Conservation (phyloP, 2,888 invertebrate genomes). For the Tipula lateralis region DNA sequence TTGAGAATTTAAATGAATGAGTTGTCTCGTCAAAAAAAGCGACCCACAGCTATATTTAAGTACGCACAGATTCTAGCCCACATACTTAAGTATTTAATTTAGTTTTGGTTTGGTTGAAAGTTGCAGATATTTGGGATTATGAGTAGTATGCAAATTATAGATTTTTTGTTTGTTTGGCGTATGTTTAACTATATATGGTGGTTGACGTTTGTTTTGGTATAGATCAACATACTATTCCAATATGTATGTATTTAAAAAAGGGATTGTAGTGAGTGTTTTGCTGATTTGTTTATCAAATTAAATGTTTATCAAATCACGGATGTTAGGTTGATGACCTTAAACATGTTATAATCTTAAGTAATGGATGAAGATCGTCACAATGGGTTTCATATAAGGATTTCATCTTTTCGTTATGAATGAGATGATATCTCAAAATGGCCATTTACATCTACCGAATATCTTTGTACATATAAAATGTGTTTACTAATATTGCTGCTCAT, state of each 20-base stretch:
- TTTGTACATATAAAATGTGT: no score
- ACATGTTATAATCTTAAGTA: no score
- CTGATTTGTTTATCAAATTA: background rate
- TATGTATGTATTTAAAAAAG: background rate
- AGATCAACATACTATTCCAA: background rate
- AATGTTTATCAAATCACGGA: background rate
- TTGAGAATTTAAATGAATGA: background rate
- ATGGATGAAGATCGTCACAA: no score
- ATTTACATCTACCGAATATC: no score
- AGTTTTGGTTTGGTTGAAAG: background rate
- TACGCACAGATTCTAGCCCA: background rate
- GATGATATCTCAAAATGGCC: no score
- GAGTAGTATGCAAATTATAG: background rate
- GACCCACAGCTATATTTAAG: background rate
- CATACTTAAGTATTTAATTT: background rate
- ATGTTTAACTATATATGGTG: background rate
- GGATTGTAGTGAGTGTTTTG: background rate
- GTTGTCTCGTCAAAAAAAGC: background rate
- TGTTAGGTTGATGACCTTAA: background rate
- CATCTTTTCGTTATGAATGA: no score
- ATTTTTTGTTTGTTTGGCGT: background rate
- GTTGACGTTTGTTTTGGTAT: background rate
- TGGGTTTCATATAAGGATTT: no score
- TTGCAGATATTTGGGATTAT: background rate
- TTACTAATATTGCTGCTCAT: no score